phyloP scores from a whole-genome alignment of 1,140 invertebrate species.

The Dryas iulia region DNA sequence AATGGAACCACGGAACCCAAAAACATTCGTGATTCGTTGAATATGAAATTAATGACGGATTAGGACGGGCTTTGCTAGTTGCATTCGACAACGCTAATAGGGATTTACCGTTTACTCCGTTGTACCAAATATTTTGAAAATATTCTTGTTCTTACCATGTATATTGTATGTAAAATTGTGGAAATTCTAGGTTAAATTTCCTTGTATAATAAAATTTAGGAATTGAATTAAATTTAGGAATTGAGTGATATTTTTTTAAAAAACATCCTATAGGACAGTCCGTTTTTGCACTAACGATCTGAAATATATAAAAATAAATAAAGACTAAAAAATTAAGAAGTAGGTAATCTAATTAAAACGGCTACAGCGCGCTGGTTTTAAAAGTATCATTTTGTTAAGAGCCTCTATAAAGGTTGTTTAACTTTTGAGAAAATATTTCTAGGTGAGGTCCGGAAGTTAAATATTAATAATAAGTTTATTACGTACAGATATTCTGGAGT shows the following conservation, averaged over 20 bases:
- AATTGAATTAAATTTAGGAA: too few species aligned
- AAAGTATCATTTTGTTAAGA: conserved; percentile 24
- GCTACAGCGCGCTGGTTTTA: conserved; percentile 23
- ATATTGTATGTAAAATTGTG: too few species aligned
- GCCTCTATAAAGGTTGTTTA: conserved; percentile 11
- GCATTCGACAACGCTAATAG: conserved; percentile 17
- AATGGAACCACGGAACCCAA: conserved; percentile 25
- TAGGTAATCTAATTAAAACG: conserved; percentile 27
- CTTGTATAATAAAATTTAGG: too few species aligned
- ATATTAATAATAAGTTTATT: not conserved
- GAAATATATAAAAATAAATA: not conserved
- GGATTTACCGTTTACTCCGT: not conserved
- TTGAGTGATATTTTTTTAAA: not conserved
- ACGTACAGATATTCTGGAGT: not conserved
- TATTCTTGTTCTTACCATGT: not conserved
- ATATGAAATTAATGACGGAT: conserved; percentile 37
- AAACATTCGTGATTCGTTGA: conserved; percentile 23
- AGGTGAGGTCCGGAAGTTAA: not conserved
- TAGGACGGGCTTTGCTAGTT: conserved; percentile 21
- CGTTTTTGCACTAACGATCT: not conserved
- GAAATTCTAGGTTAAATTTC: too few species aligned
- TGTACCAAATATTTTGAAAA: not conserved
- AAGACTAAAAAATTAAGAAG: conserved; percentile 13
- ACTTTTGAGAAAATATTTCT: conserved; percentile 19
- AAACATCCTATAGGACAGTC: not conserved